Evolutionary conservation across 2,888 invertebrate species (phyloP), one percentile per base, ranked within the genome.

Genomic region (Timema podura): DNA sequence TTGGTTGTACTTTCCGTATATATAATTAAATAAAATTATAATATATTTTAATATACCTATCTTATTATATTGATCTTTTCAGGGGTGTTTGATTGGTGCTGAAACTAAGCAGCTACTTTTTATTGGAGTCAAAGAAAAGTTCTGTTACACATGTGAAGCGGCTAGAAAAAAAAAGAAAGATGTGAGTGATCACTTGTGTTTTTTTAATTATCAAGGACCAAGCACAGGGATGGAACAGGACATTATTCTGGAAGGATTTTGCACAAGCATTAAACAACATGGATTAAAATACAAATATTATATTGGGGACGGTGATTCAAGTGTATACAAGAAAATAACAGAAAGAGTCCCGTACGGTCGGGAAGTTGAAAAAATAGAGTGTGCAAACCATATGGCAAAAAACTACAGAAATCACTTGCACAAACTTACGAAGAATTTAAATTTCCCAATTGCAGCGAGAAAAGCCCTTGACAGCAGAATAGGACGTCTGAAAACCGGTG

Each of bases 221-320:
- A 45, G 11, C 6, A 61, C 61, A 61, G 61, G 11, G 8, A 30
- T 61, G 61, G 61, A 61, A 45, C 61, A 15, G 61, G 44, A 61
- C 30, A 61, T 61, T 9, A 61, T 30, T 9, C 44, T 30, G 5
- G 44, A 61, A 61, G 16, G 61, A 16, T 61, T 61, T 30, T 11
- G 45, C 11, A 30, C 9, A 13, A 61, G 44, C 11, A 45, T 44
- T 6, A 44, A 3, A 61, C 30, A 45, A 45, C 61, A 61, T 61
- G 61, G 44, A 61, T 8, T 61, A 8, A 16, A 45, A 44, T 61
- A 61, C 16, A 44, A 61, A 30, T 44, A 13, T 45, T 61, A 45
- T n/a, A 44, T 61, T 30, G 61, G 44, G 5, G 61, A 61, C 10
- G 30, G 44, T 30, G 44, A 61, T 61, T 16, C 61, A 11, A 61